Evolutionary conservation across 2,797 vertebrate genomes (phyloP), one percentile per base, ranked within the genome.

Genomic region (Eremophila alpestris): DNA sequence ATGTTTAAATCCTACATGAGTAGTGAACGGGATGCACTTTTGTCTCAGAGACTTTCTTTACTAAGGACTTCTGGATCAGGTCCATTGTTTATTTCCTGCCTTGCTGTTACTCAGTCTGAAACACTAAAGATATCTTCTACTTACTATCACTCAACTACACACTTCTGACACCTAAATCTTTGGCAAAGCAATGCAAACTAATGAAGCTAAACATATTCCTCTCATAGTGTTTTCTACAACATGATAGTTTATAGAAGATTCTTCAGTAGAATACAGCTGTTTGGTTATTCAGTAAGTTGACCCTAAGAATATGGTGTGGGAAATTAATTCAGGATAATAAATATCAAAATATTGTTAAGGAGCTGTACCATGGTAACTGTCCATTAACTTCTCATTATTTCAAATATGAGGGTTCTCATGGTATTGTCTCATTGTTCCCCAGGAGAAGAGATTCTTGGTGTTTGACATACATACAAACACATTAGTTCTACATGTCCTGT

Each of bases 341-440:
- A 58, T 62, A 76, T 32, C 83, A 73, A 73, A 89, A 70, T 76
- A 90, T 10, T 86, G 15, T 68, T 80, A 40, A 93, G 46, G 46
- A 87, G 45, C 16, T 84, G 24, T 84, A 73, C 36, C 48, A 38
- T 22, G 13, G 74, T 87, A 82, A 86, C 70, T 64, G 29, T 43
- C 85, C 77, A 71, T 74, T 93, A 94, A 89, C 29, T 91, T 88
- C 70, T 73, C 79, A 83, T 91, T 94, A 90, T 74, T 94, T 94
- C 74, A 87, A 40, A 89, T 45, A 26, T 14, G 34, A 91, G 40
- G 22, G 80, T 74, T 91, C 55, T 87, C 7, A 4, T 63, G 80
- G 21, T 32, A 77, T 54, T 67, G n/a, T 83, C 67, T 87, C 69
- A 73, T 91, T 79, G 80, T 93, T 79, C 60, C 74, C 36, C 22